Conservation (phyloP, 2,888 invertebrate genomes). For the Mongoloraphidia duomilia region DNA sequence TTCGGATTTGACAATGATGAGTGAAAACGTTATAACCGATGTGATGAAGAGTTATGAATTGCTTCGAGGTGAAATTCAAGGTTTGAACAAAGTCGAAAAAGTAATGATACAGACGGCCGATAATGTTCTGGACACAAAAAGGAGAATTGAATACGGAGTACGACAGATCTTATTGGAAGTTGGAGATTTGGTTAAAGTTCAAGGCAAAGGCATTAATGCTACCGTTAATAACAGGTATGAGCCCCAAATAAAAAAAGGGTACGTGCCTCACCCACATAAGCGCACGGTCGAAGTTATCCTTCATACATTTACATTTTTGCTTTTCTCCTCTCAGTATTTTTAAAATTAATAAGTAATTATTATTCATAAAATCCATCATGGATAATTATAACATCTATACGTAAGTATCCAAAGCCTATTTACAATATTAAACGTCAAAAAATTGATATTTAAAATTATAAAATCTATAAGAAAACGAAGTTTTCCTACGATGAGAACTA, state of each 20-base stretch:
- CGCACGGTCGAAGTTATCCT: too few relatives aligned
- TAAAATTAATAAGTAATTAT: too few relatives aligned
- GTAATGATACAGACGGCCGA: conserved; percentile 72
- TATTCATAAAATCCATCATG: too few relatives aligned
- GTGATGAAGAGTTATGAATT: conserved; percentile 39
- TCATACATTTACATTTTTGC: too few relatives aligned
- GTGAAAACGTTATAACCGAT: conserved; percentile 37
- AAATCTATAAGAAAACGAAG: too few relatives aligned
- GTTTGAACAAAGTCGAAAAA: conserved; percentile 57
- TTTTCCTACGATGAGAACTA: too few relatives aligned
- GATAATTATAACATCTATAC: too few relatives aligned
- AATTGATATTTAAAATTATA: too few relatives aligned
- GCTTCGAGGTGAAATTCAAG: conserved; percentile 38
- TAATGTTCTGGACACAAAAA: conserved; percentile 69
- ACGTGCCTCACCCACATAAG: too few relatives aligned
- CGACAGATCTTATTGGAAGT: conserved; percentile 68
- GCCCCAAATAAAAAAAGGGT: not conserved
- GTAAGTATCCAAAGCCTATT: too few relatives aligned
- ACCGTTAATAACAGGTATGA: conserved; percentile 45
- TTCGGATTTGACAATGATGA: conserved; percentile 27
- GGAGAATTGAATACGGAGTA: conserved; percentile 71
- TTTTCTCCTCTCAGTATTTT: not conserved
- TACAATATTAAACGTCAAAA: too few relatives aligned
- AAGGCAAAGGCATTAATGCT: conserved; percentile 47
- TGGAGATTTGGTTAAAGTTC: conserved; percentile 48